Conservation (phyloP, 2,797 vertebrate species). For the Myioborus melanocephalus region DNA sequence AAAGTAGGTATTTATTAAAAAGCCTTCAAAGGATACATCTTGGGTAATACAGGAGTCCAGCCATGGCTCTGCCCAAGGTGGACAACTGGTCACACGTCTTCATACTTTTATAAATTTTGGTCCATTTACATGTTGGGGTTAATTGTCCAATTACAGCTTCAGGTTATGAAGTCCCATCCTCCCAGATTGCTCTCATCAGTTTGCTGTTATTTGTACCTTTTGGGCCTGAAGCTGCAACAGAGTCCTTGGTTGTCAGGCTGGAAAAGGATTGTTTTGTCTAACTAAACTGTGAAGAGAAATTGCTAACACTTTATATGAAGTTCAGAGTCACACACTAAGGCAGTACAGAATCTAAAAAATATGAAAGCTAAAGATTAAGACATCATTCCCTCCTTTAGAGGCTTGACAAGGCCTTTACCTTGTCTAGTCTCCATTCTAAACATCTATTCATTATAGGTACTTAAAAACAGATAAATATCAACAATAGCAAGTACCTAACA, state of each 20-base stretch:
- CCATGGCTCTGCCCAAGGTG: neutral
- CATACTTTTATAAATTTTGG: neutral
- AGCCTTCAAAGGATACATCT: neutral
- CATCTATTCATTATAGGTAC: neutral
- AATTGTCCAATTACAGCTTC: neutral
- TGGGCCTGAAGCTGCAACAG: neutral
- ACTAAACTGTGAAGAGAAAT: neutral
- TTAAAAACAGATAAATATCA: neutral
- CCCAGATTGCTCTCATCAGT: neutral
- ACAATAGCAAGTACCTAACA: neutral
- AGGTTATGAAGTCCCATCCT: neutral
- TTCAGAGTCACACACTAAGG: neutral
- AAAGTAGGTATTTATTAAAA: neutral
- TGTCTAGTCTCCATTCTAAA: neutral
- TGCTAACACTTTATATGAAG: neutral
- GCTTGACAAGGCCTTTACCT: neutral
- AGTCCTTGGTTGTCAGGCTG: neutral
- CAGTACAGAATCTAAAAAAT: neutral
- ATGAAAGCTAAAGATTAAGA: neutral
- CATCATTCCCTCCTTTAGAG: neutral
- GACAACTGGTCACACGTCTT: neutral
- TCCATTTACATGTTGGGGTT: neutral
- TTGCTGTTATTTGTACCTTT: rapidly evolving
- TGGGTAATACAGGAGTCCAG: neutral
- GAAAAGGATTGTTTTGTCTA: neutral